These are phyloP conservation scores for Ailuropoda melanoleuca DNA, from an alignment of 2,113 vertebrate genomes.

Conservation along the genomic window DNA sequence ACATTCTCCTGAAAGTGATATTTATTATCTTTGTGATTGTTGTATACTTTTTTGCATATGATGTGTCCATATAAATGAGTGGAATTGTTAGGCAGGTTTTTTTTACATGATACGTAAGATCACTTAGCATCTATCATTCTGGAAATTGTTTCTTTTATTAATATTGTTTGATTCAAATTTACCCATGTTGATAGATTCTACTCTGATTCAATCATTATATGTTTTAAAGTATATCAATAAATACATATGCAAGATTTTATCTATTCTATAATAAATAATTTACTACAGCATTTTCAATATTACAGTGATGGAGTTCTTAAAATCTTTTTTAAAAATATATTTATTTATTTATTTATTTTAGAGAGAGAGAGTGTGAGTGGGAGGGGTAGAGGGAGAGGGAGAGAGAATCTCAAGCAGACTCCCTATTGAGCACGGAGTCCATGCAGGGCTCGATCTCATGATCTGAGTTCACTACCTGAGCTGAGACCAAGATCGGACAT, in stretches of 20 bases:
- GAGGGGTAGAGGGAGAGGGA: not conserved
- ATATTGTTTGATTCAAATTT: not conserved
- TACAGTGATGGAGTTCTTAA: not conserved
- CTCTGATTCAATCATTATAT: not conserved
- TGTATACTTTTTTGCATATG: not conserved
- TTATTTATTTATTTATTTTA: not conserved
- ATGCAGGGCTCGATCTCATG: not conserved
- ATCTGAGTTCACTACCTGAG: not conserved
- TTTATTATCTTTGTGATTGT: not conserved
- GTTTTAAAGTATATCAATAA: not conserved
- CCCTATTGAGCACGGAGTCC: not conserved
- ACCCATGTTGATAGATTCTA: not conserved
- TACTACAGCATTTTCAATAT: not conserved
- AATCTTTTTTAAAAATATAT: not conserved
- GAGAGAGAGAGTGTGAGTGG: not conserved
- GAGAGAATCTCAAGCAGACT: not conserved
- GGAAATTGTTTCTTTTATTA: not conserved
- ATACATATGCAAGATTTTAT: not conserved
- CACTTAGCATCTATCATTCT: not conserved
- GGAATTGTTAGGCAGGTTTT: not conserved
- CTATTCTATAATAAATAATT: not conserved
- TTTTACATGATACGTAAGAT: not conserved
- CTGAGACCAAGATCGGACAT: not conserved
- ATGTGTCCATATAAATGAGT: not conserved
- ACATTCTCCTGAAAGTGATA: not conserved